These are phyloP conservation scores for Meloe dianella DNA, from an alignment of 2,888 invertebrate genomes.

Conservation along the genomic window DNA sequence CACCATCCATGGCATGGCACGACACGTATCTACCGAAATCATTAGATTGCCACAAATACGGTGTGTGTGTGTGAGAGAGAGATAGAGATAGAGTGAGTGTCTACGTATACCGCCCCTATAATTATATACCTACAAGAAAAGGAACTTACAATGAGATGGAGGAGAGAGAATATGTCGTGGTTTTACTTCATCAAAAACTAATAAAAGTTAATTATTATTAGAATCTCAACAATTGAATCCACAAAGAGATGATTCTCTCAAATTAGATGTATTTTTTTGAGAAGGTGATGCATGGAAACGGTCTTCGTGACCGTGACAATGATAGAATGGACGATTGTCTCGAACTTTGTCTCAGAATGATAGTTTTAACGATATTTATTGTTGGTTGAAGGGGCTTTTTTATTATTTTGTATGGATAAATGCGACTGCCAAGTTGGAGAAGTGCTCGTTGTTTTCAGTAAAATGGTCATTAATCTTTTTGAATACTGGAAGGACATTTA, in stretches of 20 bases:
- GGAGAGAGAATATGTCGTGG: constrained; percentile 1
- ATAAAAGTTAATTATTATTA: constrained; percentile 4
- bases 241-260: neutral
- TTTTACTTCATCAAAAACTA: neutral
- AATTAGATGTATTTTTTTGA: neutral
- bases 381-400: neutral
- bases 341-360: constrained; percentile 3
- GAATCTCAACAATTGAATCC: constrained; percentile 6
- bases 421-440: neutral
- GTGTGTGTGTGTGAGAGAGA: neutral
- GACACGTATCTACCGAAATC: constrained; percentile 2
- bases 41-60: neutral
- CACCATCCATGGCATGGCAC: constrained; percentile 7
- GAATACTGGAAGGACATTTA: constrained; percentile 5
- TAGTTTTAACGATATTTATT: constrained; percentile 6
- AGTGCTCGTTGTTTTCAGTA: neutral
- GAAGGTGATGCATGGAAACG: neutral
- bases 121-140: constrained; percentile 18
- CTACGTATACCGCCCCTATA: constrained; percentile 22
- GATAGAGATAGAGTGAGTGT: neutral
- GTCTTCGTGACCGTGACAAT: constrained; percentile 7
- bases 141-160: neutral
- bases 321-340: constrained; percentile 8
- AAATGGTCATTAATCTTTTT: constrained; percentile 7
- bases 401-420: neutral